A percentile compares a stretch with the other conserved stretches of the same genome.
Evolutionary conservation across 2,797 vertebrate genomes (phyloP).

Genomic region (Myotis myotis): DNA sequence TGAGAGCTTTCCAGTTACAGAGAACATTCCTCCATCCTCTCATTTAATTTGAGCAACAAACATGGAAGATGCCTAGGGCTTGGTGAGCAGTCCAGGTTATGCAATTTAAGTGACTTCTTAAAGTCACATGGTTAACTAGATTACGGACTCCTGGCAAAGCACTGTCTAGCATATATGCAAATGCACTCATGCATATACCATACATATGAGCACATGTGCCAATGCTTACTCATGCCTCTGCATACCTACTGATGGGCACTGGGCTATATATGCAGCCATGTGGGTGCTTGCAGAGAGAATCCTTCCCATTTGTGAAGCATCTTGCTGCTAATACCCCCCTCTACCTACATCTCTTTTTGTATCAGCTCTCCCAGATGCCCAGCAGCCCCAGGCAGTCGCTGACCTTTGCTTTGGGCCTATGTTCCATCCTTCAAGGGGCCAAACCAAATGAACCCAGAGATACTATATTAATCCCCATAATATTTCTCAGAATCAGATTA

Average conservation of each 20-base stretch:
- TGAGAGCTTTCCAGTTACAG: not conserved
- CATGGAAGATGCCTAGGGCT: not conserved
- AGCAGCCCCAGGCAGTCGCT: not conserved
- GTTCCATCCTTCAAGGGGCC: constrained; percentile 42
- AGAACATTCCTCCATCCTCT: not conserved
- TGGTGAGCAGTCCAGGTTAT: not conserved
- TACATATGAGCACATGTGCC: not conserved
- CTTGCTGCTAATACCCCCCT: not conserved
- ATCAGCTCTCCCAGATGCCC: not conserved
- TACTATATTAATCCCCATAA: constrained; percentile 47
- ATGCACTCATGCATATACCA: not conserved
- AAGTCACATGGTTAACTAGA: not conserved
- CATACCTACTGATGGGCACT: not conserved
- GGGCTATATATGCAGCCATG: not conserved
- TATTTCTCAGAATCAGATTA: constrained; percentile 55
- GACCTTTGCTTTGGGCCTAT: constrained; percentile 13
- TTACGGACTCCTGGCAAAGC: not conserved
- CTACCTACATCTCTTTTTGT: not conserved
- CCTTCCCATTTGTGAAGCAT: not conserved
- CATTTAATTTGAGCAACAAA: not conserved
- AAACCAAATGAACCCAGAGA: constrained; percentile 41
- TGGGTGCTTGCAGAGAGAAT: not conserved
- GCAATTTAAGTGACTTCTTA: not conserved
- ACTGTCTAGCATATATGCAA: not conserved
- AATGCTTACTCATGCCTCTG: not conserved